Evolutionary conservation across 2,797 vertebrate species (phyloP).

Genomic region (Micromesistius poutassou): DNA sequence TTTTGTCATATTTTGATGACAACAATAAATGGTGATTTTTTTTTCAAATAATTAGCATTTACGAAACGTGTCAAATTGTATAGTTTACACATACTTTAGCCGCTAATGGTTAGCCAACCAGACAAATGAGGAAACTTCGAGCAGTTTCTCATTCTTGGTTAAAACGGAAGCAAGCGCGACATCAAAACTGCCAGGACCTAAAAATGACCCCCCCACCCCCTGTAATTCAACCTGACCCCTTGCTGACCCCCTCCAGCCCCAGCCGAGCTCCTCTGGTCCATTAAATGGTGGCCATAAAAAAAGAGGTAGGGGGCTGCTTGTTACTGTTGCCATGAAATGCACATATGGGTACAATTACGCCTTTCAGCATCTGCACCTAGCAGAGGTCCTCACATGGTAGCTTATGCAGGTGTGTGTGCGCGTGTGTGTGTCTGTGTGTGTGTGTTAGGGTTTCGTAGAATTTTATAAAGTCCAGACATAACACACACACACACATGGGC

Average conservation of each 20-base stretch:
- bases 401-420: constrained; percentile 76
- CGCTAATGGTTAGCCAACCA: too few species aligned
- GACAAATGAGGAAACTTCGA: too few species aligned
- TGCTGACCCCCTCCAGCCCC: constrained; percentile 39
- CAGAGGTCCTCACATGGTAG: constrained; percentile 79
- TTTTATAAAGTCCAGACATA: constrained; percentile 72
- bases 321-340: constrained; percentile 74
- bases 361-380: constrained; percentile 68
- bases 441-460: constrained; percentile 65
- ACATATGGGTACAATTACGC: constrained; percentile 79
- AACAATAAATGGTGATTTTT: not conserved
- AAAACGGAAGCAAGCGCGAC: not conserved
- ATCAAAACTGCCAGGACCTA: not conserved
- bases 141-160: not conserved
- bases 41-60: not conserved
- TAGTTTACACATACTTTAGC: not conserved
- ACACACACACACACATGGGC: constrained; percentile 10
- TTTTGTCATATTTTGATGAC: not conserved
- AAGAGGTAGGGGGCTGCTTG: constrained; percentile 47
- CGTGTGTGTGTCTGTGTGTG: constrained; percentile 75
- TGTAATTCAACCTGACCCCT: constrained; percentile 70
- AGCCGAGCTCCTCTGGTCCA: constrained; percentile 34
- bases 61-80: not conserved
- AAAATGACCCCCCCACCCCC: constrained; percentile 1
- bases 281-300: constrained; percentile 48